Conservation (phyloP, 2,797 vertebrate species). For the Pseudomugil gertrudae region DNA sequence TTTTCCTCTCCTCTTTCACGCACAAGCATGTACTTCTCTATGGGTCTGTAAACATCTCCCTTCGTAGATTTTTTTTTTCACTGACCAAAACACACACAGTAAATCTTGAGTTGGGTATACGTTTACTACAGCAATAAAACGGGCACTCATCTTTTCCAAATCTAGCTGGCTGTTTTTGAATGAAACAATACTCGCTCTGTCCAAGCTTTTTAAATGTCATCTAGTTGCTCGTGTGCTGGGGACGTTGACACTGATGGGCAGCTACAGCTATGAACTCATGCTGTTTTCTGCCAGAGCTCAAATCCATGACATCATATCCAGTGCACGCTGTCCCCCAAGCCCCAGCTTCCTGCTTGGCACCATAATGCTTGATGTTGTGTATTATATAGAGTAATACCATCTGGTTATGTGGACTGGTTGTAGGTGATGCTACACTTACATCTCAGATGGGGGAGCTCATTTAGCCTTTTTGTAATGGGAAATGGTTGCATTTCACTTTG, state of each 20-base stretch:
- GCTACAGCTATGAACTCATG: slow-evolving; percentile 55
- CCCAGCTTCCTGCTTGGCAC: slow-evolving; percentile 68
- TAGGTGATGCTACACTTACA: neutral
- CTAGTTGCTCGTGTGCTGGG: slow-evolving; percentile 42
- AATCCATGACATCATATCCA: slow-evolving; percentile 68
- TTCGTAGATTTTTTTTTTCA: slow-evolving; percentile 19
- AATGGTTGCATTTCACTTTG: slow-evolving; percentile 42
- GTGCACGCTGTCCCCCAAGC: slow-evolving; percentile 41
- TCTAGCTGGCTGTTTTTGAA: slow-evolving; percentile 44
- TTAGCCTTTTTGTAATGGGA: slow-evolving; percentile 14
- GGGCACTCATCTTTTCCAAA: slow-evolving; percentile 66
- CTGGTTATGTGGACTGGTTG: slow-evolving; percentile 28
- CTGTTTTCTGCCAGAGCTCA: slow-evolving; percentile 34
- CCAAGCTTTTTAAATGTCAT: slow-evolving; percentile 48
- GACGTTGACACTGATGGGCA: slow-evolving; percentile 61
- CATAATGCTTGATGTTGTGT: slow-evolving; percentile 47
- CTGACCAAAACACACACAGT: slow-evolving; percentile 43
- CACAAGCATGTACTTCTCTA: neutral
- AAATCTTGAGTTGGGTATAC: slow-evolving; percentile 52
- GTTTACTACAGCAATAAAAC: slow-evolving; percentile 50
- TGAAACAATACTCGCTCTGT: slow-evolving; percentile 71
- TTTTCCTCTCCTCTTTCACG: neutral
- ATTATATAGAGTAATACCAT: slow-evolving; percentile 65
- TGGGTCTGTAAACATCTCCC: slow-evolving; percentile 14
- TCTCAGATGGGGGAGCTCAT: slow-evolving; percentile 15